Evolutionary conservation across 2,888 invertebrate species (phyloP), one percentile per base, ranked within the genome.

Genomic region (Melieria crassipennis): DNA sequence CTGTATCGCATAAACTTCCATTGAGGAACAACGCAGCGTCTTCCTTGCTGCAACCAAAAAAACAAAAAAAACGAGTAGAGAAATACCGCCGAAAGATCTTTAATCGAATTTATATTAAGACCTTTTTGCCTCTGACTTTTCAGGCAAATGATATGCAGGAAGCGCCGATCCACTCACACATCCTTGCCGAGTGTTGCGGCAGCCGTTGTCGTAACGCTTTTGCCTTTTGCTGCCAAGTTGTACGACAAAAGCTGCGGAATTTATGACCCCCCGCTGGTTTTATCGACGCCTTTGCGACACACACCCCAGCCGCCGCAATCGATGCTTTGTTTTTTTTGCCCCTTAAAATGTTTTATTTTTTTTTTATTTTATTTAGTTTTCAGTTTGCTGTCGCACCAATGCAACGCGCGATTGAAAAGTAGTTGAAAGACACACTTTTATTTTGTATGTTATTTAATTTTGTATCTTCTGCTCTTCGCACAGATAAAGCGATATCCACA

Each of bases 261-360:
- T 71, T 58, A 66, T 63, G 62, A 63, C 70, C 65, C 58, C 65
- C 70, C 30, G 81, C 80, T 81, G 62, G 70, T 64, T 73, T 73
- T 67, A 82, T 83, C 81, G 83, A 82, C 81, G 82, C 83, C 82
- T 82, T 80, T 82, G 83, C 77, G 77, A 76, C 76, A 78, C 67
- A 73, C 1, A 30, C 30, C 30, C 30, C 30, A 0, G 30, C 2
- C 30, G 30, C 2, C 30, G 30, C 30, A 30, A 30, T 30, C 65
- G 5, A 60, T 13, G 43, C 48, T 43, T 47, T 57, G 48, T 57
- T 57, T 47, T 30, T 58, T 4, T 58, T 58, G 42, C 6, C 9
- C 6, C 47, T 30, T 30, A 3, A 30, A 30, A 30, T 58, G 16
- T 55, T 48, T 30, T 5, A 13, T 9, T 65, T n/a, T 13, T 65